A percentile compares a stretch with the other conserved stretches of the same genome.
Conservation (phyloP, 2,888 invertebrate species). For the Pandemis cinnamomeana region DNA sequence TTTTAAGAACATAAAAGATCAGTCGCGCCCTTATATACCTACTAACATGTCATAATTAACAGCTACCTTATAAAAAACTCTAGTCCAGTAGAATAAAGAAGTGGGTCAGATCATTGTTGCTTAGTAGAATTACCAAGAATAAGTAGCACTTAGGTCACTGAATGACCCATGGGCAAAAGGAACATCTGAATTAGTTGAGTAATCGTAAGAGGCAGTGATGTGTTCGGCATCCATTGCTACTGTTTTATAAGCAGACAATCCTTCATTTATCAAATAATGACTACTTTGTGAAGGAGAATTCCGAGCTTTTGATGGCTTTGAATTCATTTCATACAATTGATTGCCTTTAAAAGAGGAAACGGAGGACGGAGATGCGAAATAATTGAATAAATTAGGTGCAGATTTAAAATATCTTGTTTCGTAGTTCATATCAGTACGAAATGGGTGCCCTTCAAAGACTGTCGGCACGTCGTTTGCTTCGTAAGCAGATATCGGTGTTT, state of each 20-base stretch:
- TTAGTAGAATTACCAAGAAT: constrained; percentile 59
- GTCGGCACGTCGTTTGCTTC: background rate
- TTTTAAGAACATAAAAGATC: constrained; percentile 53
- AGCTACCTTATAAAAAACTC: background rate
- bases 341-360: constrained; percentile 35
- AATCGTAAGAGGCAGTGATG: constrained; percentile 45
- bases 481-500: background rate
- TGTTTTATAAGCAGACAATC: constrained; percentile 35
- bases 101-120: no score
- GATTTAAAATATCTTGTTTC: background rate
- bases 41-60: constrained; percentile 9
- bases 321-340: background rate
- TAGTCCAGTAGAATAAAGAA: background rate
- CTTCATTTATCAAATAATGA: constrained; percentile 35
- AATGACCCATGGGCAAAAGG: constrained; percentile 61
- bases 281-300: constrained; percentile 28
- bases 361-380: constrained; percentile 42
- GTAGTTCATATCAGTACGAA: background rate
- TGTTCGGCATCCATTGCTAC: constrained; percentile 17
- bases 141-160: constrained; percentile 54
- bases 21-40: constrained; percentile 53
- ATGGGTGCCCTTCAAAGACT: background rate
- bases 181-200: constrained; percentile 53
- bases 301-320: constrained; percentile 16
- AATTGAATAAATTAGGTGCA: constrained; percentile 47